Percentiles rank a stretch among this genome's conserved stretches.
Evolutionary conservation across 2,888 invertebrate genomes (phyloP).

Genomic region (Auanema sp.): DNA sequence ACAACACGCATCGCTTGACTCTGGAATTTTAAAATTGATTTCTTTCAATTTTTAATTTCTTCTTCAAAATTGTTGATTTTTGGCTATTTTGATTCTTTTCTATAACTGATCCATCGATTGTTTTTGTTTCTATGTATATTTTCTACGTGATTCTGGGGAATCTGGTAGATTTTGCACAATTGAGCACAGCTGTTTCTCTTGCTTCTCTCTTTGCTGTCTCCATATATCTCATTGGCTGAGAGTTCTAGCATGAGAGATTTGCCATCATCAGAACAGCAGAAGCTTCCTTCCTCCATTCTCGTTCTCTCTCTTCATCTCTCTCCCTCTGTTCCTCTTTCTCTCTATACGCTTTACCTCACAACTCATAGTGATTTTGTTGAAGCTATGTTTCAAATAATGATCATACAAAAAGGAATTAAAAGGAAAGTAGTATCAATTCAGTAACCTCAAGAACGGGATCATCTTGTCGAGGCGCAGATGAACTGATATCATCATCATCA

Average conservation of each 20-base stretch:
- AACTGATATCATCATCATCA: constrained; percentile 28
- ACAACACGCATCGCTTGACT: constrained; percentile 94
- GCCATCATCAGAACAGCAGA: constrained; percentile 3
- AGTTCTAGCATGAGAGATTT: constrained; percentile 1
- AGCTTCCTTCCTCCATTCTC: background rate
- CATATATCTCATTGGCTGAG: background rate
- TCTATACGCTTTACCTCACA: background rate
- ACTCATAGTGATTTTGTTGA: no score
- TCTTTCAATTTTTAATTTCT: no score
- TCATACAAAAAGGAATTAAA: no score
- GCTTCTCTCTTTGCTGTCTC: background rate
- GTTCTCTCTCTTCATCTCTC: background rate
- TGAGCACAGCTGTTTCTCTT: constrained; percentile 1
- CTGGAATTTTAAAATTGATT: no score
- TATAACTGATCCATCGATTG: no score
- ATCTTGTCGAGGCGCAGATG: constrained; percentile 64
- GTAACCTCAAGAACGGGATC: constrained; percentile 70
- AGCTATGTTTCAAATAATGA: no score
- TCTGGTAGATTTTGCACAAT: background rate
- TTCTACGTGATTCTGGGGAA: no score
- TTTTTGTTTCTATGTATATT: no score
- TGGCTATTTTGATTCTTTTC: no score
- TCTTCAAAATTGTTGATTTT: no score
- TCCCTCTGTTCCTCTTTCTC: background rate
- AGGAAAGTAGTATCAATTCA: background rate